Conservation (phyloP, 2,888 invertebrate genomes). For the Lumbricus terrestris region DNA sequence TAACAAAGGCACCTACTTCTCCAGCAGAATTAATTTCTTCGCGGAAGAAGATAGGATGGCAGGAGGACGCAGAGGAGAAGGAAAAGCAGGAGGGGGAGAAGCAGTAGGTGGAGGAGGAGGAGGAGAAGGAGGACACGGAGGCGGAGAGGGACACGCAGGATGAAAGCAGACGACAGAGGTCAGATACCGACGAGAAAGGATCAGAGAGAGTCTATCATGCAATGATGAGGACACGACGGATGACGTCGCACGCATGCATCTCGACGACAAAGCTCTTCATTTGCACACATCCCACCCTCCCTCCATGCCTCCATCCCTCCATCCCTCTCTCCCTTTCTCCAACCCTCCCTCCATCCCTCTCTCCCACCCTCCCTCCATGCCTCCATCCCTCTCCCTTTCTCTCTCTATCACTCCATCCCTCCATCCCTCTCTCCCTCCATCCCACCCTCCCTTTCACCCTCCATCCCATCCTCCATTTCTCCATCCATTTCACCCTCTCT, state of each 20-base stretch:
- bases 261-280: not conserved
- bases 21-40: not conserved
- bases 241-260: not conserved
- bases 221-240: not conserved
- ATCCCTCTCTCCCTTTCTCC: too few species aligned
- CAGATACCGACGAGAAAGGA: not conserved
- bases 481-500: too few species aligned
- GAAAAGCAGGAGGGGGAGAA: not conserved
- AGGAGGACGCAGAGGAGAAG: not conserved
- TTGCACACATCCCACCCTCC: not conserved
- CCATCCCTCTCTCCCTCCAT: not conserved
- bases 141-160: not conserved
- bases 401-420: not conserved
- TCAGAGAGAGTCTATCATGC: not conserved
- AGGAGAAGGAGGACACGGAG: not conserved
- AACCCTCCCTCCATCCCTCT: not conserved
- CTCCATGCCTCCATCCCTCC: too few species aligned
- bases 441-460: too few species aligned
- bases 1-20: not conserved
- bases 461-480: too few species aligned
- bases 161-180: not conserved
- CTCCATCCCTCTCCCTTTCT: too few species aligned
- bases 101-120: not conserved
- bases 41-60: not conserved
- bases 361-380: not conserved